Conservation (phyloP, 2,888 invertebrate genomes). For the Tetrapedia diversipes region DNA sequence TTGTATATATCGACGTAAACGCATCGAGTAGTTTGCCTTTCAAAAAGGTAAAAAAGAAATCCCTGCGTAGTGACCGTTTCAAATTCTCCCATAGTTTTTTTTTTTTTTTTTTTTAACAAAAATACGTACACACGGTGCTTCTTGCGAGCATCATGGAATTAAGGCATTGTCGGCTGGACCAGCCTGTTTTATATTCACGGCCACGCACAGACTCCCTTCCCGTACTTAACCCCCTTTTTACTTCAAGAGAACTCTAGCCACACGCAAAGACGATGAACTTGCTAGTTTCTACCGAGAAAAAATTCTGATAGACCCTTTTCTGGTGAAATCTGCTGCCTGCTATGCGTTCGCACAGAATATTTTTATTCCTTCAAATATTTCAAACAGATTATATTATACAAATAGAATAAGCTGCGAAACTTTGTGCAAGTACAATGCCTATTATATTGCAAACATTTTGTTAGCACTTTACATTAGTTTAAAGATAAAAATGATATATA, state of each 20-base stretch:
- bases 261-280: constrained; percentile 14
- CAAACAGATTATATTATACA: too few relatives aligned
- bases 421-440: too few relatives aligned
- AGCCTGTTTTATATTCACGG: constrained; percentile 74
- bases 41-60: constrained; percentile 23
- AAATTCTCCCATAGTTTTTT: constrained; percentile 25
- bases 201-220: constrained; percentile 66
- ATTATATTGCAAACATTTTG: too few relatives aligned
- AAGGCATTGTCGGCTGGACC: constrained; percentile 55
- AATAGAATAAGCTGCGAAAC: too few relatives aligned
- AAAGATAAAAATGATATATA: too few relatives aligned
- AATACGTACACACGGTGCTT: neutral
- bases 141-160: constrained; percentile 2
- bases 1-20: neutral
- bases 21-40: constrained; percentile 41
- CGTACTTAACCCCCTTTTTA: neutral
- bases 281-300: constrained; percentile 13
- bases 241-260: constrained; percentile 37
- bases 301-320: constrained; percentile 2
- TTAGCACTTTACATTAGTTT: too few relatives aligned
- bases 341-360: too few relatives aligned
- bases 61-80: constrained; percentile 7
- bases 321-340: neutral
- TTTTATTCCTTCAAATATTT: too few relatives aligned
- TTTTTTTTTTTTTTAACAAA: neutral